Conservation (phyloP, 1,140 invertebrate genomes). For the Uloborus diversus region DNA sequence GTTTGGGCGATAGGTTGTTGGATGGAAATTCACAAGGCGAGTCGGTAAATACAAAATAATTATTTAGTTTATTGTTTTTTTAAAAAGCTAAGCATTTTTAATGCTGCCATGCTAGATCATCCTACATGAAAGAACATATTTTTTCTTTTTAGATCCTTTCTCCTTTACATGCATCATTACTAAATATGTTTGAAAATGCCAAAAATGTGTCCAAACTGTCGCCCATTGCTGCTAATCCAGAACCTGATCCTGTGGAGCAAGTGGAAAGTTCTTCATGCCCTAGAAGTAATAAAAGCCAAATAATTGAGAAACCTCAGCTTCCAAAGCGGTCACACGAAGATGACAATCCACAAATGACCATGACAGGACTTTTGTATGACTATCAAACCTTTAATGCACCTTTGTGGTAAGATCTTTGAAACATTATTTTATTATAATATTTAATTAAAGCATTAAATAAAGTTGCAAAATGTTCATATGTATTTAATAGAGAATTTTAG, state of each 20-base stretch:
- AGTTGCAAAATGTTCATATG: too few species aligned
- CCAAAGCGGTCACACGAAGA: conserved; percentile 24
- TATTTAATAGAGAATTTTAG: too few species aligned
- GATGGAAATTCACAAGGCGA: too few species aligned
- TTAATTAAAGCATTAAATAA: too few species aligned
- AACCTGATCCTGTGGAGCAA: not conserved
- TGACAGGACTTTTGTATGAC: conserved; percentile 20
- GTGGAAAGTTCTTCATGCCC: not conserved
- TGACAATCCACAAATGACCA: conserved; percentile 4
- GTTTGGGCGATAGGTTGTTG: too few species aligned
- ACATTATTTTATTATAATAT: not conserved
- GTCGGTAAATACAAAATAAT: too few species aligned
- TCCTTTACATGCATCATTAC: conserved; percentile 30
- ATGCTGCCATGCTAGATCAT: too few species aligned
- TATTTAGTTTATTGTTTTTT: too few species aligned
- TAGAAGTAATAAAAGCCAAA: not conserved
- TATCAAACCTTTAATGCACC: conserved; percentile 4
- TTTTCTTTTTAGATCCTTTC: conserved; percentile 30
- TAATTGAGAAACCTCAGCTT: conserved; percentile 27
- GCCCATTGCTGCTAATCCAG: not conserved
- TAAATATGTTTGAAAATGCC: conserved; percentile 49
- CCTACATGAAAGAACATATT: too few species aligned
- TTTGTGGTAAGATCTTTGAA: conserved; percentile 13
- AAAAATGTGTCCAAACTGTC: conserved; percentile 22
- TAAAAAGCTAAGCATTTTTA: too few species aligned